These are phyloP conservation scores for Steatocranus sp. DNA, from an alignment of 2,797 vertebrate genomes.

Conservation along the genomic window DNA sequence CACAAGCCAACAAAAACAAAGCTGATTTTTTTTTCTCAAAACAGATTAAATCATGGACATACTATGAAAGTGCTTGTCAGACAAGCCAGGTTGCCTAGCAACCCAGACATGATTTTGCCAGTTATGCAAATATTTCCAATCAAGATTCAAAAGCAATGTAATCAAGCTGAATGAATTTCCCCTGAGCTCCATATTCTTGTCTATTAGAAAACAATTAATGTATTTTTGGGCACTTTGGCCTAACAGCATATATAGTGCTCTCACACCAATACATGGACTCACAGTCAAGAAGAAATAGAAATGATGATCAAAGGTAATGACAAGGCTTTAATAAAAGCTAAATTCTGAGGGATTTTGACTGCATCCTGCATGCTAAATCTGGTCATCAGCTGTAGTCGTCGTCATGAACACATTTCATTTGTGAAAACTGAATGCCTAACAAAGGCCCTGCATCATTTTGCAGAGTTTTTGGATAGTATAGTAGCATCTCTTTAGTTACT, in stretches of 20 bases:
- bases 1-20: background rate
- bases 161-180: background rate
- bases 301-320: background rate
- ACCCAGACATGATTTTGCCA: conserved; percentile 11
- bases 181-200: background rate
- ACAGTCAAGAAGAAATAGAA: background rate
- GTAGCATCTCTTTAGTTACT: background rate
- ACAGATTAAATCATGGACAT: background rate
- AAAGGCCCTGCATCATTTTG: background rate
- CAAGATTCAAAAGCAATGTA: background rate
- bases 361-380: background rate
- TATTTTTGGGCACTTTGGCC: background rate
- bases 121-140: conserved; percentile 21
- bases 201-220: background rate
- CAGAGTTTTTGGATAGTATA: background rate
- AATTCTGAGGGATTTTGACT: background rate
- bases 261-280: background rate
- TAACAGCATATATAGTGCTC: no score
- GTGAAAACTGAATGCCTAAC: background rate
- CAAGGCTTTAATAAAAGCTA: background rate
- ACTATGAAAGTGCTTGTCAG: background rate
- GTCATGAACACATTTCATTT: conserved; percentile 1
- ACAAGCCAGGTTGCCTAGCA: conserved; percentile 23
- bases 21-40: background rate
- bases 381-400: background rate